phyloP scores from a whole-genome alignment of 2,888 invertebrate genomes.

The Pristionchus japonicus region DNA sequence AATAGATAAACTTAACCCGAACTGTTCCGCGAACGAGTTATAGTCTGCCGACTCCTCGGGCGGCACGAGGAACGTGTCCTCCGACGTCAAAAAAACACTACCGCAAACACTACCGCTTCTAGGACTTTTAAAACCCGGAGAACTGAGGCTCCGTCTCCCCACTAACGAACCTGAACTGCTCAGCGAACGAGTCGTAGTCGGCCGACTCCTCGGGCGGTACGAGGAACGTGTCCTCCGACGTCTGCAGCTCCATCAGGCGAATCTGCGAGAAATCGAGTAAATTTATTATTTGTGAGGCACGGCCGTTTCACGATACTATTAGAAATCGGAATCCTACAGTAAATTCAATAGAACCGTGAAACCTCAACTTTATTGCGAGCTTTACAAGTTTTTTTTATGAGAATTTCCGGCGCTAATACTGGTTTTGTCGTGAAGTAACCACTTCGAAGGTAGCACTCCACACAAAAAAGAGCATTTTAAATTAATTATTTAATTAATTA shows the following conservation, averaged over 20 bases:
- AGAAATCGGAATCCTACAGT: background rate
- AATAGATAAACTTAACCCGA: no score
- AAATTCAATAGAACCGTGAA: background rate
- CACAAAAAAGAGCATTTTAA: background rate
- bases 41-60: slow-evolving; percentile 22
- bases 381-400: background rate
- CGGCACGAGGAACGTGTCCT: slow-evolving; percentile 31
- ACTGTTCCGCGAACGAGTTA: background rate
- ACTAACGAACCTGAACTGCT: slow-evolving; percentile 33
- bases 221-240: slow-evolving; percentile 27
- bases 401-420: background rate
- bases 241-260: slow-evolving; percentile 44
- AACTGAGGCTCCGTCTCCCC: no score
- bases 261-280: background rate
- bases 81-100: no score
- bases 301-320: background rate
- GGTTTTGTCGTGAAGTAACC: background rate
- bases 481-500: background rate
- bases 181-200: slow-evolving; percentile 1
- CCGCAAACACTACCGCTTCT: no score
- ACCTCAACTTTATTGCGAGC: background rate
- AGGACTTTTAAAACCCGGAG: no score
- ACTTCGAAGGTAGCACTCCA: background rate
- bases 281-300: background rate
- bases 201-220: slow-evolving; percentile 14